Percentiles rank a stretch among this genome's conserved stretches.
phyloP scores from a whole-genome alignment of 2,113 vertebrate species.

The Neotragus pygmaeus region DNA sequence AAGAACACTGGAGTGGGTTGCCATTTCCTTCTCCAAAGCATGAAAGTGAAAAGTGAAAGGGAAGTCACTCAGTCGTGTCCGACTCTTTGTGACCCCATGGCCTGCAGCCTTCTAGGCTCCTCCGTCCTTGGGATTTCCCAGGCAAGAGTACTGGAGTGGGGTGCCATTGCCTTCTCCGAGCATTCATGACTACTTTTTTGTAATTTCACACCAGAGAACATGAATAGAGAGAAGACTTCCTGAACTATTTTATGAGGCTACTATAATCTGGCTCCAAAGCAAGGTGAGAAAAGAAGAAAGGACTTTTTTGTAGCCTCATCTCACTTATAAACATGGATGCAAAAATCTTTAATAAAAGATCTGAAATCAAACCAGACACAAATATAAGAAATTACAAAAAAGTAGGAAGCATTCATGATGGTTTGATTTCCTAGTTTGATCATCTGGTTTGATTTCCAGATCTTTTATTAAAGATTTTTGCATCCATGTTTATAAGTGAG shows the following conservation, averaged over 20 bases:
- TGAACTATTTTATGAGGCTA: slow-evolving; percentile 14
- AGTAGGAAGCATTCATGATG: no score
- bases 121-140: no score
- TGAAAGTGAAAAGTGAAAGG: no score
- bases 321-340: background rate
- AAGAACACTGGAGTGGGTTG: no score
- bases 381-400: no score
- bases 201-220: background rate
- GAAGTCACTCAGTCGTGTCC: no score
- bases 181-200: background rate
- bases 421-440: no score
- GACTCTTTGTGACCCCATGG: no score
- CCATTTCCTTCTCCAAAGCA: no score
- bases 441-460: slow-evolving; percentile 20
- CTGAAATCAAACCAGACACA: slow-evolving; percentile 26
- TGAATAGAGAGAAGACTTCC: background rate
- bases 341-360: slow-evolving; percentile 19
- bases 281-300: background rate
- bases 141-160: no score
- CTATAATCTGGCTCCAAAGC: background rate
- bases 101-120: no score
- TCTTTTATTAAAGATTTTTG: slow-evolving; percentile 12
- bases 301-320: background rate
- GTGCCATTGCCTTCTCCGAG: no score
- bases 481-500: background rate